These are phyloP conservation scores for Gymnosoma rotundatum DNA, from an alignment of 2,888 invertebrate genomes.

Conservation along the genomic window DNA sequence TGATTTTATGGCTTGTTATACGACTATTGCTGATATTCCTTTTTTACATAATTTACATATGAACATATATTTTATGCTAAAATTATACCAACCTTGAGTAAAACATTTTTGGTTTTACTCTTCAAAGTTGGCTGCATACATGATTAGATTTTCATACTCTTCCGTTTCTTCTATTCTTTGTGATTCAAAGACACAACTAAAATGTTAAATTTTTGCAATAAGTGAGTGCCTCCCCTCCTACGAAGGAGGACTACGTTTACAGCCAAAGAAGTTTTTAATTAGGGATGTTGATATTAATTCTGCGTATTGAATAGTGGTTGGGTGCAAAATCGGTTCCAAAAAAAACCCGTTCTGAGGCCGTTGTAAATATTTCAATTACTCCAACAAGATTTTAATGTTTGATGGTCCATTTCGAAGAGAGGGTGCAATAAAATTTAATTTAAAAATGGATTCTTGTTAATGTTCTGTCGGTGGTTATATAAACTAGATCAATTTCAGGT, in stretches of 20 bases:
- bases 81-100: slow-evolving; percentile 74
- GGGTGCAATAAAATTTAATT: too few relatives aligned
- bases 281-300: too few relatives aligned
- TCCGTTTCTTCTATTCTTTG: slow-evolving; percentile 24
- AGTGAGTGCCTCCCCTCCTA: slow-evolving; percentile 42
- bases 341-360: too few relatives aligned
- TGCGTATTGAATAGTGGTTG: too few relatives aligned
- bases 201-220: slow-evolving; percentile 64
- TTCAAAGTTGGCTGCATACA: slow-evolving; percentile 18
- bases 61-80: slow-evolving; percentile 80
- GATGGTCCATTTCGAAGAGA: too few relatives aligned
- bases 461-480: too few relatives aligned
- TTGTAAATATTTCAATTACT: too few relatives aligned
- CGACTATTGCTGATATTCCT: slow-evolving; percentile 45
- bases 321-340: too few relatives aligned
- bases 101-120: slow-evolving; percentile 34
- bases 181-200: slow-evolving; percentile 49
- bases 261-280: too few relatives aligned
- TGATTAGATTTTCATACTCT: slow-evolving; percentile 35
- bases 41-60: slow-evolving; percentile 73
- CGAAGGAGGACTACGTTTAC: not conserved
- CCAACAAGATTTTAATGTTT: too few relatives aligned
- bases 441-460: too few relatives aligned
- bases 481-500: too few relatives aligned
- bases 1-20: slow-evolving; percentile 72